phyloP scores from a whole-genome alignment of 2,888 invertebrate species.

The Chaetogeoica ovagalla region DNA sequence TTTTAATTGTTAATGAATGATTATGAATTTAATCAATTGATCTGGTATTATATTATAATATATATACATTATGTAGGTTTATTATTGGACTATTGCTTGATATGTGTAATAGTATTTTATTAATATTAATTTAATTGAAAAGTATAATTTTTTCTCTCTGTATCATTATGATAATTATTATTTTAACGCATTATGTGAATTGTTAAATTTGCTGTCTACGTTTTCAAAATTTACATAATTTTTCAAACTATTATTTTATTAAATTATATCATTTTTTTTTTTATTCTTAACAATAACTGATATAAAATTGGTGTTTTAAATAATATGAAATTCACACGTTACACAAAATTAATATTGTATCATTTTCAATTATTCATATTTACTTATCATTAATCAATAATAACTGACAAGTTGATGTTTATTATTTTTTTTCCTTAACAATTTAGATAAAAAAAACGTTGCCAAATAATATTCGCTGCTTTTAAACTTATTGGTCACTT shows the following conservation, averaged over 20 bases:
- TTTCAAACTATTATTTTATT: no score
- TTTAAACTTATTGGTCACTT: not conserved
- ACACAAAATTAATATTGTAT: not conserved
- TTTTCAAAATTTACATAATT: no score
- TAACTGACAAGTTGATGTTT: no score
- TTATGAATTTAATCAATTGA: conserved; percentile 14
- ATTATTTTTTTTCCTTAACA: no score
- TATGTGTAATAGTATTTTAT: not conserved
- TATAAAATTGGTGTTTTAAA: not conserved
- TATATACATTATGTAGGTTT: not conserved
- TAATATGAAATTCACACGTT: not conserved
- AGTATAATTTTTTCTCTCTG: not conserved
- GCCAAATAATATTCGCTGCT: not conserved
- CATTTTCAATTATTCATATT: not conserved
- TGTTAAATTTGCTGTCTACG: not conserved
- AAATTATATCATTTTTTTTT: not conserved
- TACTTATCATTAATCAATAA: not conserved
- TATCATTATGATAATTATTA: not conserved
- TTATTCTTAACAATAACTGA: not conserved
- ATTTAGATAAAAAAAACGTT: not conserved
- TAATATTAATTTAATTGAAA: not conserved
- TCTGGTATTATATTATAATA: not conserved
- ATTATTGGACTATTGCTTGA: not conserved
- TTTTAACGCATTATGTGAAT: not conserved
- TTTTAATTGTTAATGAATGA: not conserved